These are phyloP conservation scores for Dinoponera quadriceps DNA, from an alignment of 1,140 invertebrate genomes.

Conservation along the genomic window DNA sequence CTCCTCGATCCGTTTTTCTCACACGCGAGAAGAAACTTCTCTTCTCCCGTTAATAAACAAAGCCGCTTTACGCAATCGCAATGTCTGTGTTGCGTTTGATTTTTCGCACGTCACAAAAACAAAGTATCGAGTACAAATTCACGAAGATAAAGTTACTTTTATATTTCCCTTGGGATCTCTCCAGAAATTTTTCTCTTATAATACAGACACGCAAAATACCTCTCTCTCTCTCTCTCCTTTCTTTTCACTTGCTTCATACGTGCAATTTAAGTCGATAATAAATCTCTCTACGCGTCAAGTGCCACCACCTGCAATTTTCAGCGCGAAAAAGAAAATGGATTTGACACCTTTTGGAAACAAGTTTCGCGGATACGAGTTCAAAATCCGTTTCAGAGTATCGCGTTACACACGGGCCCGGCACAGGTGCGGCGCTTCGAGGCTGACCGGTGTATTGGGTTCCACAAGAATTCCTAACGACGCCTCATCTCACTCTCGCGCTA, in stretches of 20 bases:
- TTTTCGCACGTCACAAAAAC: not conserved
- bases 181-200: not conserved
- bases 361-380: slow-evolving; percentile 35
- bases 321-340: not conserved
- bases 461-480: slow-evolving; percentile 73
- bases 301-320: not conserved
- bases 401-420: slow-evolving; percentile 61
- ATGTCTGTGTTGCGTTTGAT: not conserved
- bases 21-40: no score
- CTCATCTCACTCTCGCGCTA: slow-evolving; percentile 30
- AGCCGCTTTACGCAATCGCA: not conserved
- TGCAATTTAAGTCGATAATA: slow-evolving; percentile 11
- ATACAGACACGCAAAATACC: not conserved
- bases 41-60: not conserved
- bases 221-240: not conserved
- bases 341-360: slow-evolving; percentile 15
- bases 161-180: not conserved
- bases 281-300: not conserved
- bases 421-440: slow-evolving; percentile 74
- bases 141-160: not conserved
- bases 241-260: not conserved
- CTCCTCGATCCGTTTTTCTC: not conserved
- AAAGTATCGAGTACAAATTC: not conserved
- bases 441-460: slow-evolving; percentile 76
- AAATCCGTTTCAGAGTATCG: slow-evolving; percentile 70